Percentiles rank a stretch among this genome's conserved stretches.
phyloP scores from a whole-genome alignment of 2,888 invertebrate species.

The Girardia tigrina region DNA sequence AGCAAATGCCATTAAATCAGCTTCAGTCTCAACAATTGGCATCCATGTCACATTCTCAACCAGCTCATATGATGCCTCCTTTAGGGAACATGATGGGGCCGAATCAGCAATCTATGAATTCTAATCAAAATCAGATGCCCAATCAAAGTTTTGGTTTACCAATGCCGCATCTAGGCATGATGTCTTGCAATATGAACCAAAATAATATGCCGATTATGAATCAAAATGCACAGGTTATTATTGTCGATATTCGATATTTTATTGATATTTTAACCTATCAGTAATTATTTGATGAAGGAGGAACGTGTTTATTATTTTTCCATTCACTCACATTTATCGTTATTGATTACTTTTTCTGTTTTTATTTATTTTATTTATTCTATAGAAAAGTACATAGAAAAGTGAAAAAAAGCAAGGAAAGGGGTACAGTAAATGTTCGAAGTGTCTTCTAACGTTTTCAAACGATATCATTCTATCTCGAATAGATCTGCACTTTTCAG shows the following conservation, averaged over 20 bases:
- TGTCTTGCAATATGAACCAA: conserved; percentile 18
- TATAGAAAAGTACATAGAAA: too few species aligned
- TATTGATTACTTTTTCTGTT: too few species aligned
- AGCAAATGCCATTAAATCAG: neutral
- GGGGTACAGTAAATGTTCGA: too few species aligned
- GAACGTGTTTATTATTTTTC: too few species aligned
- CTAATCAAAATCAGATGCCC: conserved; percentile 11
- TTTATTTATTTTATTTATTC: too few species aligned
- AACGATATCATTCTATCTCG: too few species aligned
- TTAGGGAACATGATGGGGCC: neutral
- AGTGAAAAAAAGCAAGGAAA: too few species aligned
- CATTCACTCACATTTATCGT: too few species aligned
- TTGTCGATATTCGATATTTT: neutral
- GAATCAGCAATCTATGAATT: neutral
- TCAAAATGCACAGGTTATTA: neutral
- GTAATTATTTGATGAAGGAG: too few species aligned
- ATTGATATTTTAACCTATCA: too few species aligned
- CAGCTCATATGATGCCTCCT: conserved; percentile 1
- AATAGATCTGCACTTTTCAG: too few species aligned
- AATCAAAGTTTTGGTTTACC: neutral
- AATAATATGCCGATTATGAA: neutral
- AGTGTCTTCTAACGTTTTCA: too few species aligned
- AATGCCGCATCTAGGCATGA: conserved; percentile 8
- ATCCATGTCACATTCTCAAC: neutral
- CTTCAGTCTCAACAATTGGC: neutral